Evolutionary conservation across 2,113 vertebrate species (phyloP), one percentile per base, ranked within the genome.

Genomic region (Halcyon senegalensis): DNA sequence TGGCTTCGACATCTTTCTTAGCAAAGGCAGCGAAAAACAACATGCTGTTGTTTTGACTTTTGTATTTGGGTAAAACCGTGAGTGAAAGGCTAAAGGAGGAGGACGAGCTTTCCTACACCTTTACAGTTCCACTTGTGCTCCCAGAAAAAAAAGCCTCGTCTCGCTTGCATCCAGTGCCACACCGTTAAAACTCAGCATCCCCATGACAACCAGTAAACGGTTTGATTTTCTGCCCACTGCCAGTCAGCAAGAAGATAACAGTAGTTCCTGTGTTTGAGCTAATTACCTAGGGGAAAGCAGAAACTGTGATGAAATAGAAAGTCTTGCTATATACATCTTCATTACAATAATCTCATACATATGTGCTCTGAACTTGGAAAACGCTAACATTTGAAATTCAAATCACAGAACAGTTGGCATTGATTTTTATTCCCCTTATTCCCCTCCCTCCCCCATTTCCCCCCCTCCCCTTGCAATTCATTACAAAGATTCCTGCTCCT

Each of bases 141-240:
- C 97, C 96, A 20, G 98, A 98, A 97, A 51, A 51, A 99, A 98
- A 91, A 99, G 96, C 60, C 98, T 94, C 0, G 51, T 98, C 96
- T 98, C 96, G 8, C 98, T 98, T 63, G 78, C 96, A 50, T 98
- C 96, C 70, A 98, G 95, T 41, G 97, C 97, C 98, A 99, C 98
- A 9, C 98, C 91, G 86, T 98, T 98, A 94, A 98, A 72, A 98
- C 97, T 98, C 98, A 19, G 98, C 97, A 30, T 98, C 97, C 69
- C 99, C 98, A 94, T 99, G 99, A 96, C 98, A 99, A 98, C 97
- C 82, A n/a, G 95, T 92, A 93, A 99, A 98, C 76, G 97, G 98
- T 90, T 96, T 98, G 97, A 98, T 98, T 98, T 98, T 98, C 97
- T 99, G 98, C 97, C 99, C 98, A 8, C 97, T 98, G 96, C 98